Percentiles rank a stretch among this genome's conserved stretches.
Conservation (phyloP, 2,888 invertebrate species). For the Leuctra nigra region DNA sequence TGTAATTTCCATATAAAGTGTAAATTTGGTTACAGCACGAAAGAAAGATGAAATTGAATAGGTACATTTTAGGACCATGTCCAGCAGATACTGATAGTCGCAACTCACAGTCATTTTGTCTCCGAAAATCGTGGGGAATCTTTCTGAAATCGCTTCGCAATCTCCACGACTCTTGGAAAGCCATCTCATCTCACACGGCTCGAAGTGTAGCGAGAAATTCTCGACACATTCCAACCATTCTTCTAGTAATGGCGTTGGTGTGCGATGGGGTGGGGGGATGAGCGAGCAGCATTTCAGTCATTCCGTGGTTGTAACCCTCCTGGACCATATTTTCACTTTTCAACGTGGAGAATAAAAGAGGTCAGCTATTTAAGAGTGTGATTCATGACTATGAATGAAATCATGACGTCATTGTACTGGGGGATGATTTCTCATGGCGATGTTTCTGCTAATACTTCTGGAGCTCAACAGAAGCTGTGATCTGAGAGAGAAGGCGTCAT, state of each 20-base stretch:
- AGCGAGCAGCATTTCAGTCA: background rate
- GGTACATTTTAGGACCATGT: no score
- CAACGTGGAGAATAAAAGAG: background rate
- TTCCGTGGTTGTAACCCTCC: background rate
- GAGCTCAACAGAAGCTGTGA: background rate
- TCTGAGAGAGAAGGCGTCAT: background rate
- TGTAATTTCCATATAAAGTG: no score
- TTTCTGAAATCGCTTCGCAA: background rate
- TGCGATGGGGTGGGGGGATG: background rate
- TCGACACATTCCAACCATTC: background rate
- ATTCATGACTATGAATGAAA: conserved; percentile 1
- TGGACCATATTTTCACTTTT: conserved; percentile 2
- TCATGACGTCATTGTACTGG: background rate
- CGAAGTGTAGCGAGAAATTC: background rate
- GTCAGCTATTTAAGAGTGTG: conserved; percentile 1
- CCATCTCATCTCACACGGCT: no score
- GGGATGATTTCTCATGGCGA: background rate
- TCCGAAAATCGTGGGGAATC: no score
- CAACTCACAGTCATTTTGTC: no score
- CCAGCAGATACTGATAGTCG: no score
- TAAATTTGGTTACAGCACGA: no score
- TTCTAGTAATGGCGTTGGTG: background rate
- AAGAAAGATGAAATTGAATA: no score
- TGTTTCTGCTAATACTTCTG: background rate
- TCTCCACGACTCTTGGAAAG: background rate